Evolutionary conservation across 2,113 vertebrate species (phyloP), one percentile per base, ranked within the genome.

Genomic region (Bothrops jararaca): DNA sequence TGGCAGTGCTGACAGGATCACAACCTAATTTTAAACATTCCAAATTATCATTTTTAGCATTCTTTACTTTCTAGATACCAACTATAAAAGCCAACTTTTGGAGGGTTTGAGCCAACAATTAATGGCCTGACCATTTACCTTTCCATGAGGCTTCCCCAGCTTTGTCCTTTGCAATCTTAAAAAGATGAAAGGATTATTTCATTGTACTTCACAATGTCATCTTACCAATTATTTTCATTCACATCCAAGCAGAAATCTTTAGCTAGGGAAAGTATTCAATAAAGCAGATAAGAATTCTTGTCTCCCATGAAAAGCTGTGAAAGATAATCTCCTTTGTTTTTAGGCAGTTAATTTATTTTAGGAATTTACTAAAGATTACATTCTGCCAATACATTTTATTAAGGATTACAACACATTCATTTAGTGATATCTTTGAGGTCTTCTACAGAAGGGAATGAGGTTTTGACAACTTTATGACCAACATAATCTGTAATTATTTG

Each of bases 271-370:
- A 34, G 39, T 85, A 86, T 92, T 90, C 88, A 92, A 58, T 85
- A 89, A 92, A 85, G 88, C 69, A 89, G 64, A 89, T 92, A 92
- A 92, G 53, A 58, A n/a, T 89, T 57, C 5, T 56, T 54, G 39
- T 89, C 69, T 92, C 42, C 69, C 88, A 34, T 60, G 69, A 85
- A 60, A 89, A 89, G 57, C 88, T 92, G 48, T 85, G 88, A 74
- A 58, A 85, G 69, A 89, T 92, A 92, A 92, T 92, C 88, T 18
- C 86, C 53, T 92, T 89, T 92, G 85, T 89, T 92, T 85, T 50
- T 74, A 89, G 18, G 60, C 91, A 48, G 42, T 89, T 92, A 85
- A 85, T 85, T 92, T 88, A 89, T 74, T 92, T 92, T 92, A 34
- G 74, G 26, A 90, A 86, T 90, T 86, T 60, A 45, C 50, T 39